phyloP scores from a whole-genome alignment of 2,888 invertebrate species.

The Xanthia icteritia region DNA sequence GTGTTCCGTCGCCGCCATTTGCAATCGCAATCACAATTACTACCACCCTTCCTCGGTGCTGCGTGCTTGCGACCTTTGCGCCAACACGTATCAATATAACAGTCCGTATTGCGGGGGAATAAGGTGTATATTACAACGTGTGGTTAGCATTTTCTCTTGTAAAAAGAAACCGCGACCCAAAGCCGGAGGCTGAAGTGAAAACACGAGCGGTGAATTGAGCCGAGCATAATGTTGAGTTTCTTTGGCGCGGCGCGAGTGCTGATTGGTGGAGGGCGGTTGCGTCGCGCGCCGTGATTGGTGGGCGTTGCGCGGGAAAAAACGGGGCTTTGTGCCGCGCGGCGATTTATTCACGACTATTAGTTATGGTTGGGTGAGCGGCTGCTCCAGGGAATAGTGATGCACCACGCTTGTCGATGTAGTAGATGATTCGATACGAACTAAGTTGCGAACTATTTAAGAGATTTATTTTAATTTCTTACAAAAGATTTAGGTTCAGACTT shows the following conservation, averaged over 20 bases:
- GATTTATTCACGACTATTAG: conserved; percentile 89
- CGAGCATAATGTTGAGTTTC: conserved; percentile 86
- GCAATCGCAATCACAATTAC: conserved; percentile 86
- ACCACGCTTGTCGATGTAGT: conserved; percentile 35
- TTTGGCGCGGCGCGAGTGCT: conserved; percentile 77
- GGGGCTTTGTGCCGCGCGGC: conserved; percentile 83
- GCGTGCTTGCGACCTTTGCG: conserved; percentile 48
- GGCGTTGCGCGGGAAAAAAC: conserved; percentile 80
- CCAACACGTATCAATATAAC: not conserved
- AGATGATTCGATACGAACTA: not conserved
- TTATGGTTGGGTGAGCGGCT: conserved; percentile 85
- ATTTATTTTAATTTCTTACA: not conserved
- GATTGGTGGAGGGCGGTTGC: conserved; percentile 82
- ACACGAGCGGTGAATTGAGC: conserved; percentile 81
- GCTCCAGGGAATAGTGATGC: conserved; percentile 74
- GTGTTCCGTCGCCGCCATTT: conserved; percentile 85
- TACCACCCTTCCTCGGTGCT: conserved; percentile 71
- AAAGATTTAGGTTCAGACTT: not conserved
- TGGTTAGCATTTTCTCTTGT: conserved; percentile 58
- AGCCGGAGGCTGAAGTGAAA: conserved; percentile 82
- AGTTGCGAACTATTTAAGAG: not conserved
- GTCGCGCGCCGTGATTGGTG: conserved; percentile 80
- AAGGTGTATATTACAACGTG: conserved; percentile 72
- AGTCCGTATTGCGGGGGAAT: conserved; percentile 36
- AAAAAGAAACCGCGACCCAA: conserved; percentile 81